phyloP scores from a whole-genome alignment of 1,140 invertebrate genomes.

The Nebria ingens region DNA sequence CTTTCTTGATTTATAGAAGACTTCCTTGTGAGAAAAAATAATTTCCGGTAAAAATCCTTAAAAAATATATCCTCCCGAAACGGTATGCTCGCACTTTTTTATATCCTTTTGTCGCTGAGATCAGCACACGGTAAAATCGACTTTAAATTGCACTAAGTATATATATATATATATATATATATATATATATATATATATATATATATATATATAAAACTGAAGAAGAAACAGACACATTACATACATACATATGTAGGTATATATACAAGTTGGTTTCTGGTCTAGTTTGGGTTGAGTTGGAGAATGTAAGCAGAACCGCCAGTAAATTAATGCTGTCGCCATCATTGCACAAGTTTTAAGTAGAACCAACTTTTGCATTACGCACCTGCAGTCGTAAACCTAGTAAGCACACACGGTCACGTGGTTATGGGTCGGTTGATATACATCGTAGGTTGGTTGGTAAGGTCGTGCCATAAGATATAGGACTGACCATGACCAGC shows the following conservation, averaged over 20 bases:
- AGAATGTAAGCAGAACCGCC: neutral
- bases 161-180: too few species aligned
- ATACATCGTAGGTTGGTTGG: too few species aligned
- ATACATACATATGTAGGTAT: too few species aligned
- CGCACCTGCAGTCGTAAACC: conserved; percentile 3
- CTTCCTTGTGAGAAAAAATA: conserved; percentile 6
- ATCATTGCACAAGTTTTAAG: conserved; percentile 9
- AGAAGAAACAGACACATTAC: too few species aligned
- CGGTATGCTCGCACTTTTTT: neutral
- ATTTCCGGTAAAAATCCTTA: conserved; percentile 6
- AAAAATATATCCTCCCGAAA: neutral
- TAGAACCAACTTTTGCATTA: conserved; percentile 7
- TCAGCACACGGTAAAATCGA: neutral
- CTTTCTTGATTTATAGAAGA: neutral
- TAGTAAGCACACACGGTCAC: neutral
- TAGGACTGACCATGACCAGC: neutral
- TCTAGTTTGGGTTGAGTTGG: too few species aligned
- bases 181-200: too few species aligned
- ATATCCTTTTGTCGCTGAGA: neutral
- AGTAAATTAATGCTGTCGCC: conserved; percentile 4
- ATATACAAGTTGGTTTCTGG: too few species aligned
- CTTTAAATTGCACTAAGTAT: too few species aligned
- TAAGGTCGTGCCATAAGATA: too few species aligned
- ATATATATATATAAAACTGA: too few species aligned
- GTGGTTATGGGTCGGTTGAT: too few species aligned